Evolutionary conservation across 1,140 invertebrate genomes (phyloP), one percentile per base, ranked within the genome.

Genomic region (Akabosia matsudoensis): DNA sequence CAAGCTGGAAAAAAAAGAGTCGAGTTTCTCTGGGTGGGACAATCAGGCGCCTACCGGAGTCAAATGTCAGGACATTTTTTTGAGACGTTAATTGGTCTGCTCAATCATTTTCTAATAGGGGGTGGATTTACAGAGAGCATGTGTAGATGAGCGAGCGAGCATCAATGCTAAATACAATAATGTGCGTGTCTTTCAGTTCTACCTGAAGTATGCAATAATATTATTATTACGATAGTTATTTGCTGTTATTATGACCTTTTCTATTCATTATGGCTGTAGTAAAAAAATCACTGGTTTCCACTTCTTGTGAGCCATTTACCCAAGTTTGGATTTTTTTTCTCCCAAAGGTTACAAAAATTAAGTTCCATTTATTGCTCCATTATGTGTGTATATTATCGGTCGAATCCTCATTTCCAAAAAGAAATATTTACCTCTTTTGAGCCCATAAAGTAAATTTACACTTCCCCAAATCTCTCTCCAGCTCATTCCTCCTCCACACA

Each of bases 81-180:
- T 77, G 70, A 70, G 76, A 75, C 75, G 78, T 79, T 79, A 79
- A 79, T 79, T 79, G 78, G 78, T 79, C 76, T 75, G 75, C 74
- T 79, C 78, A 79, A 79, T 79, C 78, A 79, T 79, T 79, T 79
- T 75, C 75, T 77, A 79, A 76, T 77, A 77, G 75, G 76, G 78
- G 78, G 78, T 75, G 73, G 73, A 76, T 61, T n/a, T 61, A 24
- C 26, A n/a, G 54, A 4, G 26, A 14, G n/a, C 26, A 24, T 67
- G 61, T 67, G 28, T 30, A 31, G 31, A 4, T 30, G 7, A 4
- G 10, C 22, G n/a, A 30, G 61, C 61, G 18, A 45, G 28, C n/a
- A 22, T 67, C 26, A 13, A 30, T 67, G 14, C 22, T 30, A 4
- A 13, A 10, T 67, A 13, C 30, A 28, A 28, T 30, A n/a, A n/a